Conservation (phyloP, 2,797 vertebrate genomes). For the Spinus pinus region DNA sequence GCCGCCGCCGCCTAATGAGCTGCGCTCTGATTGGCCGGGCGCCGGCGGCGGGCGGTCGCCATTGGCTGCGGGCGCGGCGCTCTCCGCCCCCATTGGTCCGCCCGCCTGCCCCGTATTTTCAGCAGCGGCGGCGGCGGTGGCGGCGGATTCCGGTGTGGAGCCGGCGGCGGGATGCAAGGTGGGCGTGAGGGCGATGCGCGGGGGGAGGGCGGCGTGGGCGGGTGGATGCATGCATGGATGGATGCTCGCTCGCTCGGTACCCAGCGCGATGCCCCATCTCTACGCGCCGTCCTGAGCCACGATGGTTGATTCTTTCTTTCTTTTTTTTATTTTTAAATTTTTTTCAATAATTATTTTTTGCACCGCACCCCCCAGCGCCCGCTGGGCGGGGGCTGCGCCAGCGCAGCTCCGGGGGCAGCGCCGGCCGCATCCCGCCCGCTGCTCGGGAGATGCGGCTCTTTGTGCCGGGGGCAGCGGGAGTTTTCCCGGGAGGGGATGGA, state of each 20-base stretch:
- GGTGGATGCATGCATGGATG: not conserved
- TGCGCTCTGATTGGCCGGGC: constrained; percentile 69
- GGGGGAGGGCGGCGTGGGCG: not conserved
- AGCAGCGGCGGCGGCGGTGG: constrained; percentile 26
- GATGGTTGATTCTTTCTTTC: not conserved
- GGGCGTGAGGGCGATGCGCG: not conserved
- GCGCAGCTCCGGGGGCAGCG: not conserved
- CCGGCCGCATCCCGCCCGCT: not conserved
- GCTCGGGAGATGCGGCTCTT: not conserved
- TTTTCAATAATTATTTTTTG: not conserved
- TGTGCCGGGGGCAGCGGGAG: not conserved
- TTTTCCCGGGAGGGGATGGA: not conserved
- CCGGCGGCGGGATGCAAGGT: constrained; percentile 83
- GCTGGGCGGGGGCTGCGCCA: not conserved
- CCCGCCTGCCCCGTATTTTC: constrained; percentile 66
- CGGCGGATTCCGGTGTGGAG: constrained; percentile 67
- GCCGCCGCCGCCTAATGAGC: constrained; percentile 37
- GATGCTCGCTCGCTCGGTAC: not conserved
- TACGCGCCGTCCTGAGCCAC: not conserved
- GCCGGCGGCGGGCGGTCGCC: constrained; percentile 29
- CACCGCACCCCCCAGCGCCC: not conserved
- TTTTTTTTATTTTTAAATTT: not conserved
- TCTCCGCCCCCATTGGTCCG: constrained; percentile 70
- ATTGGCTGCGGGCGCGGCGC: constrained; percentile 72
- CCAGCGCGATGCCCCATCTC: not conserved